Base-by-base conservation (phyloP, 2,113 vertebrate species). In the Empidonax alnorum region DNA sequence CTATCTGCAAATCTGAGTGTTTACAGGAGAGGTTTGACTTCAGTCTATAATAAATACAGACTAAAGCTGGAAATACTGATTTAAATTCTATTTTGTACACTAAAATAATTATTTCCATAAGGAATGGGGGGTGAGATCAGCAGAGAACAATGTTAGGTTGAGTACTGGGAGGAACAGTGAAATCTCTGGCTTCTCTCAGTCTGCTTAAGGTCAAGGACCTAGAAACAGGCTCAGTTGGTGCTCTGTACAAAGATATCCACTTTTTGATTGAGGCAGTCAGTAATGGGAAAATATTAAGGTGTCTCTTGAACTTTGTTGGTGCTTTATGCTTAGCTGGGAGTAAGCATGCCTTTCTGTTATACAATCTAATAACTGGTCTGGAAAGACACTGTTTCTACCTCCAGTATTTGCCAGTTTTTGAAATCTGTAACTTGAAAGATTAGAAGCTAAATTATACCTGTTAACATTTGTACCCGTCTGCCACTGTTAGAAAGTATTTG, bases 111-210 rank as follows among this genome's bases (percentile, higher is more conserved):
- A 33, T 25, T 53, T 73, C 20, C 24, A 3, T 90, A 28, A 61
- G 59, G 63, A 71, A 27, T 59, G 61, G 35, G 6, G 10, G 12
- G 22, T 59, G 41, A 73, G 22, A 66, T 76, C 44, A 33, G 28
- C 21, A 10, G 35, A 50, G 73, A 11, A 59, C n/a, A n/a, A 1
- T 0, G 0, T 62, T 77, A 53, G n/a, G 17, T 2, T 84, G 42
- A 31, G 7, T 76, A 19, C 7, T 87, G 49, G 46, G n/a, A 82
- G 30, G 77, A 93, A 47, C 23, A 22, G 50, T 71, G 41, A 35
- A 85, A 41, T 37, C 5, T 75, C 10, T 28, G 3, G 0, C 31
- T 78, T 30, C 35, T 25, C 35, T 81, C n/a, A 81, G 39, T n/a
- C 14, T 47, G 27, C 24, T 52, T 55, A 31, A 76, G 24, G 39